Conservation (phyloP, 2,113 vertebrate species). For the Myotis lucifugus region DNA sequence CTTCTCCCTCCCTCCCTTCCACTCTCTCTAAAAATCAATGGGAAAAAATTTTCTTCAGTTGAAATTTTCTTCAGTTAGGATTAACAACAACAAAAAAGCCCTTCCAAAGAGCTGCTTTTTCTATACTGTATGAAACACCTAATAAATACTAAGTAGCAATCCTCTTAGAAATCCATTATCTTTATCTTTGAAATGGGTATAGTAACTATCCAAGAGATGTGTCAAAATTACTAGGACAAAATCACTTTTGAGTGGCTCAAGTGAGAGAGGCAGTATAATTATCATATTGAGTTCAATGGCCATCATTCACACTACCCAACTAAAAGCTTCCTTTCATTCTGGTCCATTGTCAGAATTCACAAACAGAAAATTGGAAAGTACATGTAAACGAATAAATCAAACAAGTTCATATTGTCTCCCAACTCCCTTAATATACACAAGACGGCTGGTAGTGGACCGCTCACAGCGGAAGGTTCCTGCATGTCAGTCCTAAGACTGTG, state of each 20-base stretch:
- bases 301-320: background rate
- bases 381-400: background rate
- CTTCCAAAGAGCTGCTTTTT: background rate
- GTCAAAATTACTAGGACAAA: background rate
- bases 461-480: background rate
- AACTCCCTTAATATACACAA: background rate
- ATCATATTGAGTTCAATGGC: background rate
- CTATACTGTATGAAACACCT: background rate
- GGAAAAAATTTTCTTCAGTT: no score
- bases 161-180: background rate
- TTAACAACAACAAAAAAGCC: background rate
- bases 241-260: background rate
- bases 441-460: background rate
- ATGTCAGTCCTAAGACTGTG: background rate
- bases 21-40: no score
- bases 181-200: background rate
- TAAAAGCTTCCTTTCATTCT: constrained; percentile 1
- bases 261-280: background rate
- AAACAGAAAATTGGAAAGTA: constrained; percentile 1
- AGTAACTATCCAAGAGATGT: background rate
- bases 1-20: no score
- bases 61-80: no score
- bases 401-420: background rate
- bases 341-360: background rate
- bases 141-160: background rate